Evolutionary conservation across 35 echinoderm and acorn worm genomes (phyloP), one percentile per base, ranked within the genome.

Genomic region (Heliocidaris tuberculata): DNA sequence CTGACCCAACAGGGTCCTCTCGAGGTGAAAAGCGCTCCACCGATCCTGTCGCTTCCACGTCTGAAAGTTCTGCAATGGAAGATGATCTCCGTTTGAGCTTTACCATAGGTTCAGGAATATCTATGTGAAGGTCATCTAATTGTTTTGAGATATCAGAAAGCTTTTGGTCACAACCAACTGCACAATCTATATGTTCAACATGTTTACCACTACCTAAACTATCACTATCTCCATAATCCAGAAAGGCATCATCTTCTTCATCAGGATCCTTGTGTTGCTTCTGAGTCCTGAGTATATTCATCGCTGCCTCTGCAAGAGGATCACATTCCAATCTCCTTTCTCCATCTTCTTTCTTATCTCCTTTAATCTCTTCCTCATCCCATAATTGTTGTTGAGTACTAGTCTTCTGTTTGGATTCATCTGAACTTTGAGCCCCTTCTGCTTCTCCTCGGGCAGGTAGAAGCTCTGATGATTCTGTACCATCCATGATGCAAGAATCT

Each of bases 1-100:
- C 94, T 31, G 95, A 95, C 32, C 97, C 95, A 16, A 48, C 78
- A 85, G 88, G 94, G 60, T 95, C 97, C 60, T 96, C 97, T 71
- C 96, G 94, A 50, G 96, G 92, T 29, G 96, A 97, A n/a, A 93
- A 93, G 13, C 91, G 91, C 47, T 93, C 91, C 91, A 93, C 91
- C 27, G 31, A 93, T 49, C 91, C 91, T 6, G 91, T 93, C 11
- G 91, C 91, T 48, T 93, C 91, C 31, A 93, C 91, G 27, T 93
- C 91, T 32, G 91, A 93, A 49, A 93, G 91, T 59, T 49, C 91
- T 48, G 91, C 50, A 59, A 93, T 30, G 15, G 91, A 93, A 11
- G 91, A 93, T 48, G 91, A 93, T 48, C 91, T 49, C 10, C 91
- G 47, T 59, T 93, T 93, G 31, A 93, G 91, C 48, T 93, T 93